Conservation (phyloP, 2,113 vertebrate species). For the Trichomycterus rosablanca region DNA sequence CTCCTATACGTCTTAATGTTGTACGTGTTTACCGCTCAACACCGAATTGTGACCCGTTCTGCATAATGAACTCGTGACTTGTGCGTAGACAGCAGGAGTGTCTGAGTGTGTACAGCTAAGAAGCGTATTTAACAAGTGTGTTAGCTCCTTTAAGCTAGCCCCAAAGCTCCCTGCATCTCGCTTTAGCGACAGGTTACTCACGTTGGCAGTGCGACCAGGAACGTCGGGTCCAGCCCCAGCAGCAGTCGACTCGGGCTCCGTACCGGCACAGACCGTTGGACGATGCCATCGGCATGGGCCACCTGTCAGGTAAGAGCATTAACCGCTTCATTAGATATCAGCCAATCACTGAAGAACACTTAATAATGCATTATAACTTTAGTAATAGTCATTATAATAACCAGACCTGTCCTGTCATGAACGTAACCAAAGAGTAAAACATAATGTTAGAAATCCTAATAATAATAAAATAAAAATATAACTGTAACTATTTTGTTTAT, state of each 20-base stretch:
- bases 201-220: conserved; percentile 94
- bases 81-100: conserved; percentile 10
- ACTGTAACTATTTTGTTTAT: too few relatives aligned
- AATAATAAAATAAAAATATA: too few relatives aligned
- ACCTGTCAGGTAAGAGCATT: conserved; percentile 69
- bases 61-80: conserved; percentile 13
- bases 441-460: too few relatives aligned
- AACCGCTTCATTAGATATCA: conserved; percentile 49
- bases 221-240: conserved; percentile 91
- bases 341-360: background rate
- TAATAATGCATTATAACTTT: background rate
- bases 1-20: too few relatives aligned
- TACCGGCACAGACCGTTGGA: conserved; percentile 86
- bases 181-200: conserved; percentile 72
- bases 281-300: conserved; percentile 83
- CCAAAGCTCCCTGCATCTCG: conserved; percentile 51
- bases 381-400: too few relatives aligned
- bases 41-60: too few relatives aligned
- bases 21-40: too few relatives aligned
- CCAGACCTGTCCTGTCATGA: too few relatives aligned
- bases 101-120: background rate
- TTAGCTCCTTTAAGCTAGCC: conserved; percentile 58
- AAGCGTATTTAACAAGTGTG: conserved; percentile 39
- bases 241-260: conserved; percentile 88
- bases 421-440: too few relatives aligned